phyloP scores from a whole-genome alignment of 2,888 invertebrate genomes.

The Thalpophila matura region DNA sequence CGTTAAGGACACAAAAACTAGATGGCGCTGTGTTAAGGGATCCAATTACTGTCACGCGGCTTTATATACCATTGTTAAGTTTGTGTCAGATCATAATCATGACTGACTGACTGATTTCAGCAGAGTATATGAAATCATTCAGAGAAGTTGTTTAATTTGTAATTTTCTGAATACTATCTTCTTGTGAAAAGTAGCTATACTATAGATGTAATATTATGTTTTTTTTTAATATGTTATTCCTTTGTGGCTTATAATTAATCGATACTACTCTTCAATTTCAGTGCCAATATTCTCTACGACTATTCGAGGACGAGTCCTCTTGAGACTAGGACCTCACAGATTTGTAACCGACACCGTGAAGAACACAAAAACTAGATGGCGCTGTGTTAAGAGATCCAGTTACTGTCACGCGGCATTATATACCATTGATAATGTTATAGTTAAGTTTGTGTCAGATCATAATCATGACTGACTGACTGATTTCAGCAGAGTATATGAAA shows the following conservation, averaged over 20 bases:
- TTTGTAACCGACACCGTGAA: slow-evolving; percentile 55
- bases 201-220: no score
- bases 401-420: slow-evolving; percentile 64
- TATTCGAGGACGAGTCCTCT: slow-evolving; percentile 26
- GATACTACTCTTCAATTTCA: no score
- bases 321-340: slow-evolving; percentile 48
- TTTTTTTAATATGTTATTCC: no score
- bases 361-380: slow-evolving; percentile 68
- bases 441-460: slow-evolving; percentile 51
- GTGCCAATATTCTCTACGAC: slow-evolving; percentile 13
- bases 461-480: slow-evolving; percentile 28
- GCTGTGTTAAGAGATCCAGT: slow-evolving; percentile 63
- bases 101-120: slow-evolving; percentile 5
- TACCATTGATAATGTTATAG: slow-evolving; percentile 58
- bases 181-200: no score
- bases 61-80: slow-evolving; percentile 21
- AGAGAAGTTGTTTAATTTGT: no score
- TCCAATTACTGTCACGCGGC: slow-evolving; percentile 16
- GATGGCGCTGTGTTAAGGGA: slow-evolving; percentile 31
- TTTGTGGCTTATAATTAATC: no score
- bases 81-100: slow-evolving; percentile 22
- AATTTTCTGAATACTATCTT: no score
- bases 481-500: no score
- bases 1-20: slow-evolving; percentile 16
- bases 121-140: no score